Evolutionary conservation across 2,888 invertebrate species (phyloP).

Genomic region (Coenonympha arcania): DNA sequence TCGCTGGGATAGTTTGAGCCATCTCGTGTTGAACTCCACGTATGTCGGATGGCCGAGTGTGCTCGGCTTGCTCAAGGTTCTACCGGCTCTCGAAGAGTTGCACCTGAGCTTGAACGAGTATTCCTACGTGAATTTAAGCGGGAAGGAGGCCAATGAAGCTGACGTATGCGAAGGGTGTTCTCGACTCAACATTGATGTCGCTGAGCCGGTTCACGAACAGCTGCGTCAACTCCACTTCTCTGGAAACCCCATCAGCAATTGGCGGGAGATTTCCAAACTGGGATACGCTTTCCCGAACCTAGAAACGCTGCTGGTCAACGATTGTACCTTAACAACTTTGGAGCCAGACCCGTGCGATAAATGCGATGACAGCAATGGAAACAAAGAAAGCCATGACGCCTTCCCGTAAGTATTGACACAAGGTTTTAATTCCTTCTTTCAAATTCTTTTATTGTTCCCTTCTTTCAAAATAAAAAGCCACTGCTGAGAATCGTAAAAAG

Average conservation of each 20-base stretch:
- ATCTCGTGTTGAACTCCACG: slow-evolving; percentile 90
- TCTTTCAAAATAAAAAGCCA: too few species aligned
- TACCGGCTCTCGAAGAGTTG: slow-evolving; percentile 89
- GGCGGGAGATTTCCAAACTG: slow-evolving; percentile 87
- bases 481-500: too few species aligned
- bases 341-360: slow-evolving; percentile 77
- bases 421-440: background rate
- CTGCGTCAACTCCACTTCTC: slow-evolving; percentile 89
- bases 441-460: too few species aligned
- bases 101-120: slow-evolving; percentile 95
- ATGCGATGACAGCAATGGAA: slow-evolving; percentile 61
- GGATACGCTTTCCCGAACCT: slow-evolving; percentile 90
- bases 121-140: slow-evolving; percentile 80
- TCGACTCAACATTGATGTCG: slow-evolving; percentile 50
- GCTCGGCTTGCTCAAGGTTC: slow-evolving; percentile 80
- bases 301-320: slow-evolving; percentile 88
- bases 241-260: slow-evolving; percentile 87
- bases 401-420: slow-evolving; percentile 64
- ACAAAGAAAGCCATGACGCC: slow-evolving; percentile 76
- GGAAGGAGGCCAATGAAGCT: slow-evolving; percentile 51
- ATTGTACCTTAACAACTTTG: slow-evolving; percentile 82
- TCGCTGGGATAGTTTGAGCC: slow-evolving; percentile 77
- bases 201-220: slow-evolving; percentile 75
- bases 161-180: slow-evolving; percentile 60
- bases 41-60: slow-evolving; percentile 89